phyloP scores from a whole-genome alignment of 2,113 vertebrate genomes.

The Ploceus nigricollis region DNA sequence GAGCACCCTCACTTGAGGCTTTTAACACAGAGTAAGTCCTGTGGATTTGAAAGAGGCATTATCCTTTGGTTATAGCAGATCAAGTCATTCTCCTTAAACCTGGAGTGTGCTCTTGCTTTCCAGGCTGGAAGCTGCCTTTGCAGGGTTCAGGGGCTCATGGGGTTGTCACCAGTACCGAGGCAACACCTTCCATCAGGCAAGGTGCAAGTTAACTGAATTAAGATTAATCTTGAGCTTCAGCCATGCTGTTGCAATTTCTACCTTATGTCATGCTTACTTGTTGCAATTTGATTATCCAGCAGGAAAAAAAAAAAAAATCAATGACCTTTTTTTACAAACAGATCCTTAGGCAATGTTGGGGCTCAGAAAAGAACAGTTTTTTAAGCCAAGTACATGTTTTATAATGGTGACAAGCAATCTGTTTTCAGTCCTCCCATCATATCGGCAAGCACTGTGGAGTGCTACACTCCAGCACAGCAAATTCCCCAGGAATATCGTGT shows the following conservation, averaged over 20 bases:
- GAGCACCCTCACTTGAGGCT: not conserved
- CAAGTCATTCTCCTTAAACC: not conserved
- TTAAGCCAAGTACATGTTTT: not conserved
- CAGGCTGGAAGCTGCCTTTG: not conserved
- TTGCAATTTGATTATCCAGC: not conserved
- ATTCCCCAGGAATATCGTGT: conserved; percentile 74
- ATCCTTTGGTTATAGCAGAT: not conserved
- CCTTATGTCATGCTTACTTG: not conserved
- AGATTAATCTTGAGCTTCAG: not conserved
- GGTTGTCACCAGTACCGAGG: not conserved
- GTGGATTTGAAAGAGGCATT: not conserved
- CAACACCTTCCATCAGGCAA: not conserved
- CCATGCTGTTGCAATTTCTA: not conserved
- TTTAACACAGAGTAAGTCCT: not conserved
- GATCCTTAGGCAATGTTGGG: not conserved
- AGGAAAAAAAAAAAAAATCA: not conserved
- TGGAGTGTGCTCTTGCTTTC: not conserved
- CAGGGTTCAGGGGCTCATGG: not conserved
- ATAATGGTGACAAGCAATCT: not conserved
- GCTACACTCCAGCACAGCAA: conserved; percentile 83
- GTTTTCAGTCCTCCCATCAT: conserved; percentile 49
- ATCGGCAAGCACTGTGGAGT: conserved; percentile 72
- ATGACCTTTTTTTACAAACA: not conserved
- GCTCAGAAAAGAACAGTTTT: not conserved
- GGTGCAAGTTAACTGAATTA: not conserved